Base-by-base conservation (phyloP, 1,140 invertebrate genomes). In the Drosophila micromelanica region DNA sequence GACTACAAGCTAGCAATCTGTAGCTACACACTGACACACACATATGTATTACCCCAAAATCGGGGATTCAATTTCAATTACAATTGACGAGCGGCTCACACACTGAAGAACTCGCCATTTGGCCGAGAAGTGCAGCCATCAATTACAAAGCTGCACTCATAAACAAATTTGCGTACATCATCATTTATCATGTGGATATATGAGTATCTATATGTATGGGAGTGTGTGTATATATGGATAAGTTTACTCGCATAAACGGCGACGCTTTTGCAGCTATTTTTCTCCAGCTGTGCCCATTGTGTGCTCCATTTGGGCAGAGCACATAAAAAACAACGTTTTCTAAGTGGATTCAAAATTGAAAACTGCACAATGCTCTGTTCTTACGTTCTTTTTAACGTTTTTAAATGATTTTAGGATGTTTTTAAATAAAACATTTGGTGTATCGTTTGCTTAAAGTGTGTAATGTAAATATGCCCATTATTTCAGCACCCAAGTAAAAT, bases 91-190 rank as follows among this genome's bases (percentile, higher is more conserved):
- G 37, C 17, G 38, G 62, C 48, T 69, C 63, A 70, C 42, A 76
- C 56, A n/a, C 38, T 40, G 2, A 8, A 35, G 32, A 32, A 7
- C 30, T 17, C 17, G 17, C 17, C 2, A 17, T 17, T 40, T 43
- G 20, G 27, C 17, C 17, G 17, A 30, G 32, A 40, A 57, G 63
- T 68, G 64, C 45, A 60, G 64, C 59, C 79, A 81, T 82, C 79
- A 82, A 81, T 82, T 70, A 51, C 55, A 59, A 38, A 46, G 79
- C 60, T 74, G 74, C 69, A 74, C 75, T 64, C 75, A 81, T 78
- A 78, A 81, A 82, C 70, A 82, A 82, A 82, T 81, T 81, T 81
- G 79, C 78, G 78, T 82, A 59, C 59, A 78, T 73, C 63, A 70
- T 70, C 78, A 81, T 81, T 81, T 82, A 81, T 81, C 79, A 82